Base-by-base conservation (phyloP, 2,888 invertebrate species). In the Lepas anatifera region DNA sequence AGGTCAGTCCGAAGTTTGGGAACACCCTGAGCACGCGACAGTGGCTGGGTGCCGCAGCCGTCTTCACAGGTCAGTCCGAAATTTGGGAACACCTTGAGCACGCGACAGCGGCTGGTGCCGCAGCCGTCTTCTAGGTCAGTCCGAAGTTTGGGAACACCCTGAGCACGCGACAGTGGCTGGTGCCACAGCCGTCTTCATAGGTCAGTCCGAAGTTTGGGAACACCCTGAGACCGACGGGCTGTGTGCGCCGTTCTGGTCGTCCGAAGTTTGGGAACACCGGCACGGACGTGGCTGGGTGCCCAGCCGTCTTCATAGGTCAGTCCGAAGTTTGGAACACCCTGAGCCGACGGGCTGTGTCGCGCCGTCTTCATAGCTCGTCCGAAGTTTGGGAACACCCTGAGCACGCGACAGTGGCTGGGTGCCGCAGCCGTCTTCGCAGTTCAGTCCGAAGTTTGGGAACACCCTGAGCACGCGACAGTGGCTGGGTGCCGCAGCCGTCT, bases 141-240 rank as follows among this genome's bases (percentile, higher is more conserved):
- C n/a, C n/a, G n/a, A n/a, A n/a, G n/a, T 98, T 98, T 80, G 92
- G 94, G 13, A 95, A 98, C 80, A 84, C 87, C 3, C 81, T 98
- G 72, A 80, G 85, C 0, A 75, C 79, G 0, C 83, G 90, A 22
- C 97, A 98, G 79, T 97, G 97, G 97, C 48, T 90, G 3, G 94
- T 4, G 90, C 96, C 0, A 76, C 87, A 0, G 78, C 95, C 13
- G 97, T 98, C 0, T 98, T 98, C 79, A 77, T 85, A 68, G 92
- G 79, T 76, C 72, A 68, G 72, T 43, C n/a, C n/a, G n/a, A n/a
- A n/a, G n/a, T 98, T 98, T 80, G 92, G 94, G 13, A 95, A 98
- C 80, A 84, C 87, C 3, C 81, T 98, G 72, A 80, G 85, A n/a
- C n/a, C n/a, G n/a, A n/a, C n/a, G n/a, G n/a, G n/a, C n/a, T n/a